Evolutionary conservation across 2,797 vertebrate genomes (phyloP), one percentile per base, ranked within the genome.

Genomic region (Galago senegalensis): DNA sequence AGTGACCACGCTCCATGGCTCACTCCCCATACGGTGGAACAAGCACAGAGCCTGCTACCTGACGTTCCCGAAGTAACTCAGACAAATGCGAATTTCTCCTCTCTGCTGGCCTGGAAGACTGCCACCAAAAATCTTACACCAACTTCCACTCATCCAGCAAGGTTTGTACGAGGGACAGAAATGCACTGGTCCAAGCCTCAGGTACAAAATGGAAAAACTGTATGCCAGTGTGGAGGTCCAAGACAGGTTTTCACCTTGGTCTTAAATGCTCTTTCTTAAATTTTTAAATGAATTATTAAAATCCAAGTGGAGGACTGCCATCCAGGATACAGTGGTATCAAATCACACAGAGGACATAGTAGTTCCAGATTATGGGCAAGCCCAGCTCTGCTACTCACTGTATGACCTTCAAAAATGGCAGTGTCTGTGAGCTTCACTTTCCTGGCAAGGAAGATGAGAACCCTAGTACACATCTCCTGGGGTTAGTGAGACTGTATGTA

Each of bases 251-350:
- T 37, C 69, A 82, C 73, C 18, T n/a, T 29, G 34, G 43, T 56
- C 75, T 87, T 63, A 89, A 76, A 93, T 80, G 43, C 29, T 80
- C 72, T 83, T 93, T 75, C 40, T 80, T 43, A 43, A 43, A 43
- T 87, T 65, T 80, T 92, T 89, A 96, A 95, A 67, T 60, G 81
- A 93, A 81, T 90, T 12, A 91, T 72, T 87, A 79, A 92, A 87
- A 81, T 58, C n/a, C 40, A 88, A 81, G 25, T 37, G 76, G 73
- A 95, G 53, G 27, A 46, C 34, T 23, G 56, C 4, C 23, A 53
- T 18, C 61, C 11, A 14, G 34, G 37, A 46, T 12, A 9, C 37
- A 14, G n/a, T 23, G 40, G 49, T 73, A 16, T 53, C 58, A 18
- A 25, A 65, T 84, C 58, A 31, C 16, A 2, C 27, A 10, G n/a